phyloP scores from a whole-genome alignment of 2,888 invertebrate genomes.

The Trissolcus japonicus region DNA sequence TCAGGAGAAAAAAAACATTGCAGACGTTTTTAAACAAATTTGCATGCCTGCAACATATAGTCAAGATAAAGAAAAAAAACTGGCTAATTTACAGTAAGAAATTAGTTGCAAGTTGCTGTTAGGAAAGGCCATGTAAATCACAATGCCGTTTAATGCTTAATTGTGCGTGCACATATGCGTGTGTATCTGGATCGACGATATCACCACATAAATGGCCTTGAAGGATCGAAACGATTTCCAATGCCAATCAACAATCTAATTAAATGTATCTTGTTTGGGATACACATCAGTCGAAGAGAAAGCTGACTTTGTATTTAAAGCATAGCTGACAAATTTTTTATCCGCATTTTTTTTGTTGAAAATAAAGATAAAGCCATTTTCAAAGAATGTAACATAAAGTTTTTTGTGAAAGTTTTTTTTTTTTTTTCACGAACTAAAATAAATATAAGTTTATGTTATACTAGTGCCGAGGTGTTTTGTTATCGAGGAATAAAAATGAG shows the following conservation, averaged over 20 bases:
- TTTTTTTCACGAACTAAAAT: no score
- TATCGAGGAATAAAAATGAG: no score
- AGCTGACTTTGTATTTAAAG: slow-evolving; percentile 42
- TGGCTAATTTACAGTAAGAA: slow-evolving; percentile 12
- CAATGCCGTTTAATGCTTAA: slow-evolving; percentile 34
- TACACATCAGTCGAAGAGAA: slow-evolving; percentile 39
- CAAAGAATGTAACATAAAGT: neutral
- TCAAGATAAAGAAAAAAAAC: neutral
- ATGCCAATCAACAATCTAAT: slow-evolving; percentile 57
- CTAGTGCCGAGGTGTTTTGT: no score
- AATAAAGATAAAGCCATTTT: slow-evolving; percentile 37
- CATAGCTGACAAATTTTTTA: slow-evolving; percentile 34
- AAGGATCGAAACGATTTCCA: slow-evolving; percentile 58
- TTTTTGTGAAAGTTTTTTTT: no score
- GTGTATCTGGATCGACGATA: slow-evolving; percentile 54
- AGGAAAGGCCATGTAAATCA: slow-evolving; percentile 14
- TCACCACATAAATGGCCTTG: slow-evolving; percentile 59
- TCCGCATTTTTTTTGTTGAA: slow-evolving; percentile 14
- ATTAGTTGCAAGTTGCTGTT: slow-evolving; percentile 8
- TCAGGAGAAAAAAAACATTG: slow-evolving; percentile 20
- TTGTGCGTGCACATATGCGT: slow-evolving; percentile 31
- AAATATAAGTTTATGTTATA: no score
- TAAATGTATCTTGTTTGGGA: slow-evolving; percentile 55
- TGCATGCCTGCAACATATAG: slow-evolving; percentile 3
- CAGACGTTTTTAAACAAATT: slow-evolving; percentile 11